Evolutionary conservation across 2,797 vertebrate genomes (phyloP), one percentile per base, ranked within the genome.

Genomic region (Rhabdomys pumilio): DNA sequence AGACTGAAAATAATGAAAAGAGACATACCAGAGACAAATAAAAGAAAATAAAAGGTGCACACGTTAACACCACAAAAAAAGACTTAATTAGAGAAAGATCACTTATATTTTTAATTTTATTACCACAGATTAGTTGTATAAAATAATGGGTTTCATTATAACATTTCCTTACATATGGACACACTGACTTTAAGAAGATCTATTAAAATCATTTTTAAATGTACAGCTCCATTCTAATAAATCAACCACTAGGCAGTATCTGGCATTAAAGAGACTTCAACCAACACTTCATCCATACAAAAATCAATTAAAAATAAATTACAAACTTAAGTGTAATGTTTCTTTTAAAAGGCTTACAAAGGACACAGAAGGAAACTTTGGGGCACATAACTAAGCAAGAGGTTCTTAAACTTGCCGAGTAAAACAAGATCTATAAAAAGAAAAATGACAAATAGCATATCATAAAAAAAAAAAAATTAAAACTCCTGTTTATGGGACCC

Each of bases 401-500:
- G 15, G 38, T 63, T 84, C 59, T 65, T 84, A 44, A 47, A 84
- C 9, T 47, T 84, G 59, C 31, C 26, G 47, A 81, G 41, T 63
- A 84, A 84, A 65, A 65, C 82, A 84, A 63, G 15, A 84, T 47
- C 63, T 41, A 84, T 84, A 65, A 84, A 63, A 63, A 84, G 41
- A 84, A 84, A 65, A 63, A 41, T 65, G 82, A 34, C 26, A 84
- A 65, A 84, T 15, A 83, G 26, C 26, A 83, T 63, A 38, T 83
- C 38, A 83, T 41, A 24, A 44, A n/a, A 55, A 47, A 55, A 47
- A 61, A 55, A 13, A 13, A 67, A 20, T 55, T 81, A 22, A 41
- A 29, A 61, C 7, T 61, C 31, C 17, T 82, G 57, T 59, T 59
- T 59, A 41, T 55, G 31, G 12, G n/a, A 41, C 57, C 80, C 38